These are phyloP conservation scores for Adelges cooleyi DNA, from an alignment of 1,140 invertebrate species.

Conservation along the genomic window DNA sequence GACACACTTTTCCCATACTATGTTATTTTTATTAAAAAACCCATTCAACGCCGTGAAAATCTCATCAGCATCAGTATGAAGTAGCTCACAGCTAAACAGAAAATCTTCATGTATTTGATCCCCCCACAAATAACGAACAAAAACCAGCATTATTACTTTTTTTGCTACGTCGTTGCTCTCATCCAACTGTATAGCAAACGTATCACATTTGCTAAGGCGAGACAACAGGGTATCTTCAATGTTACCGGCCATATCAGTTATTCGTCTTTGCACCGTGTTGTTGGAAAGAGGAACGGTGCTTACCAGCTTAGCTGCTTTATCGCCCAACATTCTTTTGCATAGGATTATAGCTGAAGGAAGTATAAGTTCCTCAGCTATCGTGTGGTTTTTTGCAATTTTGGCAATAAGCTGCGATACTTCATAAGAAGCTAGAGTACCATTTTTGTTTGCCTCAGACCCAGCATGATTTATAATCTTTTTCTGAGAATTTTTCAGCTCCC, in stretches of 20 bases:
- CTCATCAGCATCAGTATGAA: neutral
- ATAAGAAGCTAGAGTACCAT: conserved; percentile 15
- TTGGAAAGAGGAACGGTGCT: neutral
- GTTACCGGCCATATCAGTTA: neutral
- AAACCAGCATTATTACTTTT: neutral
- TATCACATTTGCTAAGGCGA: neutral
- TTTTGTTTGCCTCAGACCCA: neutral
- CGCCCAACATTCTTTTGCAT: conserved; percentile 2
- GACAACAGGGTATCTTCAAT: neutral
- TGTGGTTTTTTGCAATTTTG: conserved; percentile 30
- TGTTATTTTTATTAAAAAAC: neutral
- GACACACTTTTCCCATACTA: neutral
- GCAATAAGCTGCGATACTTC: conserved; percentile 35
- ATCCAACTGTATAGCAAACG: conserved; percentile 1
- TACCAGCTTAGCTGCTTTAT: neutral
- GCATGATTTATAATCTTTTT: neutral
- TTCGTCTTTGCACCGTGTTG: neutral
- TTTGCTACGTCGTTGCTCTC: neutral
- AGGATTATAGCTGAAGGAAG: conserved; percentile 5
- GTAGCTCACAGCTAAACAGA: neutral
- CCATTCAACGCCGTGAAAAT: neutral
- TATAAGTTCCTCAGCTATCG: conserved; percentile 31
- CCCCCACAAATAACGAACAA: neutral
- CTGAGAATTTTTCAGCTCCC: conserved; percentile 13
- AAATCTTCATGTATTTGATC: conserved; percentile 1